Evolutionary conservation across 2,888 invertebrate species (phyloP).

Genomic region (Meteorus cinctellus): DNA sequence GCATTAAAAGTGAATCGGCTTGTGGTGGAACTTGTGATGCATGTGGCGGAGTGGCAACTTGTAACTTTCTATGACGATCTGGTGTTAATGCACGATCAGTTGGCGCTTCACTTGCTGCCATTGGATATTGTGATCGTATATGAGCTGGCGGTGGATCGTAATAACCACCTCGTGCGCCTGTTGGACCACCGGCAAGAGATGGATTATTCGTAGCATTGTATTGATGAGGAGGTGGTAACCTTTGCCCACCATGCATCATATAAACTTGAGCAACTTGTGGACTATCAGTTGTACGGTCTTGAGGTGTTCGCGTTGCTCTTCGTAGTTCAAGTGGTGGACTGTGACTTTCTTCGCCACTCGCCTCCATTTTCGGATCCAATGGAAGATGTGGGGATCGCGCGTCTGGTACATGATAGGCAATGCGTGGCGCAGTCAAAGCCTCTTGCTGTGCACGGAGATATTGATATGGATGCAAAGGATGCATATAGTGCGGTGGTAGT

Average conservation of each 20-base stretch:
- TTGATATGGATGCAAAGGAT: conserved; percentile 75
- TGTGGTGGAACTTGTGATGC: conserved; percentile 87
- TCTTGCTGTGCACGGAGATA: conserved; percentile 76
- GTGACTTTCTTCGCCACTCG: conserved; percentile 78
- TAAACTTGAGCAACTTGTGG: conserved; percentile 83
- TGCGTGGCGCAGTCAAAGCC: conserved; percentile 67
- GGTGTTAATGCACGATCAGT: conserved; percentile 75
- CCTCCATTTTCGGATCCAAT: conserved; percentile 77
- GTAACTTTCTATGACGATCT: conserved; percentile 75
- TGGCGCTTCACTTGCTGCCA: conserved; percentile 69
- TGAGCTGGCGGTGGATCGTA: conserved; percentile 81
- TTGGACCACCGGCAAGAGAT: conserved; percentile 63
- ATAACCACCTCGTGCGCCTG: conserved; percentile 72
- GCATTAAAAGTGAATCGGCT: conserved; percentile 86
- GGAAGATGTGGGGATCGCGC: conserved; percentile 72
- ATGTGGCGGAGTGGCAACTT: conserved; percentile 75
- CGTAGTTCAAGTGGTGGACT: conserved; percentile 85
- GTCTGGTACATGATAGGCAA: conserved; percentile 69
- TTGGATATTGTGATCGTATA: conserved; percentile 69
- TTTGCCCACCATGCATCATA: conserved; percentile 74
- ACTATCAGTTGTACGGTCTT: conserved; percentile 80
- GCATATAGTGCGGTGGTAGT: conserved; percentile 76
- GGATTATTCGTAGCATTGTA: conserved; percentile 63
- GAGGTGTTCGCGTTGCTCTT: conserved; percentile 73
- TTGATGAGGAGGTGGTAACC: conserved; percentile 72